Evolutionary conservation across 2,113 vertebrate species (phyloP).

Genomic region (Tragelaphus buxtoni): DNA sequence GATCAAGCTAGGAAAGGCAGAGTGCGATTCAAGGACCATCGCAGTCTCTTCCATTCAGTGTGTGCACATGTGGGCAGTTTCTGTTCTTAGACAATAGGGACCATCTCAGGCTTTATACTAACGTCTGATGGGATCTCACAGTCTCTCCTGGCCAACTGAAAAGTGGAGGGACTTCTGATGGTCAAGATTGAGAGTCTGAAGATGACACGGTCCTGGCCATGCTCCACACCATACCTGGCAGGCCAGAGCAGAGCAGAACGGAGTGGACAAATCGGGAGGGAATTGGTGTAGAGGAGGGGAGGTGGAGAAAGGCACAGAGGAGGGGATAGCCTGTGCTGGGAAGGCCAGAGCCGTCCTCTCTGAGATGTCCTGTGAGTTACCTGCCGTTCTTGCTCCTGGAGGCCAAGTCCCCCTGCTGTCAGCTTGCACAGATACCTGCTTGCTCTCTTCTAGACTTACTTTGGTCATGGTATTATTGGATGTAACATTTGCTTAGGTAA

Average conservation of each 20-base stretch:
- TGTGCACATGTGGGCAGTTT: not conserved
- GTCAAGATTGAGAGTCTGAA: not conserved
- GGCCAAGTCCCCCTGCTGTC: not conserved
- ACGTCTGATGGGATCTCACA: not conserved
- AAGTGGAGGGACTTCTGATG: not conserved
- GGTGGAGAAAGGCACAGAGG: not conserved
- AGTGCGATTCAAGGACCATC: not conserved
- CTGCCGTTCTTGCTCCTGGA: not conserved
- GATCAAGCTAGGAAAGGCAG: not conserved
- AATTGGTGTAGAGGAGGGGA: not conserved
- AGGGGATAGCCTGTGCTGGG: not conserved
- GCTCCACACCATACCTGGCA: not conserved
- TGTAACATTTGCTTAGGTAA: not conserved
- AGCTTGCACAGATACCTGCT: not conserved
- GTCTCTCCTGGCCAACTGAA: not conserved
- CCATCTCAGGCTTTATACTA: not conserved
- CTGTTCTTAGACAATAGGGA: not conserved
- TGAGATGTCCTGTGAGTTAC: not conserved
- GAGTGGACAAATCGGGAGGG: not conserved
- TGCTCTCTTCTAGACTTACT: not conserved
- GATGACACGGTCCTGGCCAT: not conserved
- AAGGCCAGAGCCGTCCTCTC: too few species aligned
- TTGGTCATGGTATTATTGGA: not conserved
- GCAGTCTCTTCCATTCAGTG: not conserved
- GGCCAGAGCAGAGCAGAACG: accelerated